Percentiles rank a stretch among this genome's conserved stretches.
Conservation (phyloP, 2,113 vertebrate genomes). For the Apodemus speciosus region DNA sequence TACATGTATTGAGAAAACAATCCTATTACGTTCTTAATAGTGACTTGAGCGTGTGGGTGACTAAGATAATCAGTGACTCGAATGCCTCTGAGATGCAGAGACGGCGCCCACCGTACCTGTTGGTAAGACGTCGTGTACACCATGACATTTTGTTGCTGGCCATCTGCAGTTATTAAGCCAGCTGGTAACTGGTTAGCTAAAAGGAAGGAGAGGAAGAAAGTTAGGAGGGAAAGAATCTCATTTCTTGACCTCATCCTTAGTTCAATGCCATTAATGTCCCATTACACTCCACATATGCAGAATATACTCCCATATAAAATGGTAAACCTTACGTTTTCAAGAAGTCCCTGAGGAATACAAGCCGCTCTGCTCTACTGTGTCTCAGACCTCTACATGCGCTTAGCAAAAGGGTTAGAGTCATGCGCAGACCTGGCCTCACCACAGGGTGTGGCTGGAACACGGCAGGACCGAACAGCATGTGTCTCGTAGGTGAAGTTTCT, state of each 20-base stretch:
- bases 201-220: conserved; percentile 58
- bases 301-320: not conserved
- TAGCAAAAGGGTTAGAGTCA: not conserved
- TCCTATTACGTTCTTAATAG: conserved; percentile 16
- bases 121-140: conserved; percentile 99
- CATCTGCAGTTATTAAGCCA: conserved; percentile 97
- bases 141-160: conserved; percentile 99
- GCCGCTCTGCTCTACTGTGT: not conserved
- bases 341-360: not conserved
- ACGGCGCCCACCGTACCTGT: conserved; percentile 87
- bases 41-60: not conserved
- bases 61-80: not conserved
- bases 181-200: conserved; percentile 95
- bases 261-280: not conserved
- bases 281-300: not conserved
- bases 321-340: not conserved
- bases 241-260: not conserved
- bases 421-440: not conserved
- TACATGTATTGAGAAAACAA: conserved; percentile 3
- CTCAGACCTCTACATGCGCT: not conserved
- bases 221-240: not conserved
- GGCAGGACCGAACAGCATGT: not conserved
- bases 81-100: not conserved
- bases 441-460: not conserved
- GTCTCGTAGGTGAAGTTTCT: not conserved